A percentile compares a stretch with the other conserved stretches of the same genome.
These are phyloP conservation scores for Aeoliscus strigatus DNA, from an alignment of 2,797 vertebrate species.

Conservation along the genomic window DNA sequence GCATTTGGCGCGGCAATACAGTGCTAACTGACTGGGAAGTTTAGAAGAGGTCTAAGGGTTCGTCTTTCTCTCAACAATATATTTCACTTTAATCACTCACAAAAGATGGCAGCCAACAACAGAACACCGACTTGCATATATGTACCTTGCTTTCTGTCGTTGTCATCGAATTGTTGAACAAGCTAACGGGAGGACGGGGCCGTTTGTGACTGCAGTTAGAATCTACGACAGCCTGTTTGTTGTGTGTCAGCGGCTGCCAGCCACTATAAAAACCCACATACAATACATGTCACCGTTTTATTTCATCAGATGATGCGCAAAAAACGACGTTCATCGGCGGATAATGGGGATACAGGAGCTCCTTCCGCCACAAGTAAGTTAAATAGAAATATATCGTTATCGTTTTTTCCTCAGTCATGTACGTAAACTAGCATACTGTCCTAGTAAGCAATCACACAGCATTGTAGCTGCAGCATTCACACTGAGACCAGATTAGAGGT, in stretches of 20 bases:
- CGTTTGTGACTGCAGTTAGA: too few relatives aligned
- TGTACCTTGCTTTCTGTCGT: neutral
- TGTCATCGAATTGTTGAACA: neutral
- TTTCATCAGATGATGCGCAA: slow-evolving; percentile 72
- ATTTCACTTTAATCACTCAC: slow-evolving; percentile 9
- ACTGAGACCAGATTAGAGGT: too few relatives aligned
- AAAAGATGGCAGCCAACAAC: neutral
- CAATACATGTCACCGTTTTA: neutral
- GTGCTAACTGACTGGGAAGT: slow-evolving; percentile 27
- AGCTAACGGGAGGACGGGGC: neutral
- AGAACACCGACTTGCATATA: rapidly evolving
- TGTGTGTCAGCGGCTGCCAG: neutral
- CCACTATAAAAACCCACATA: neutral
- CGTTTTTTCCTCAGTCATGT: too few relatives aligned
- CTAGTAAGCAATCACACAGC: too few relatives aligned
- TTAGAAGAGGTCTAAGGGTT: neutral
- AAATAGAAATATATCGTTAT: neutral
- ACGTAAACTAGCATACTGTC: too few relatives aligned
- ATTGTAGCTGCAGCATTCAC: too few relatives aligned
- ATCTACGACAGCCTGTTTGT: neutral
- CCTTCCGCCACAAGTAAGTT: slow-evolving; percentile 51
- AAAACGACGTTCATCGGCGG: slow-evolving; percentile 64
- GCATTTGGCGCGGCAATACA: slow-evolving; percentile 62
- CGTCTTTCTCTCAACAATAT: slow-evolving; percentile 13
- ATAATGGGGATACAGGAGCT: slow-evolving; percentile 32